phyloP scores from a whole-genome alignment of 2,113 vertebrate species.

The Fukomys damarensis region DNA sequence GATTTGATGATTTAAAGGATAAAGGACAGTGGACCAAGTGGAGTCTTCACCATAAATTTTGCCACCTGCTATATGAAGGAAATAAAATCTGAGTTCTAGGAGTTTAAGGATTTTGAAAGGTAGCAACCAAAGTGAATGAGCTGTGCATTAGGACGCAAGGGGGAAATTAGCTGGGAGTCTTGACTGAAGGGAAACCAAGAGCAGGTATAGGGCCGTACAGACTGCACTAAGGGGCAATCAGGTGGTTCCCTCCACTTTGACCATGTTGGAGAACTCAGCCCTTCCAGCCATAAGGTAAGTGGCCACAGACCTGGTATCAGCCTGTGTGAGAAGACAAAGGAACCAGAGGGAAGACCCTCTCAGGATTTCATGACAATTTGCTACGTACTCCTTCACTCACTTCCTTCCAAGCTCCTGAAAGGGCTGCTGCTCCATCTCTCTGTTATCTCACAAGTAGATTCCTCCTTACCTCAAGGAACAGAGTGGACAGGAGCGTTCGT shows the following conservation, averaged over 20 bases:
- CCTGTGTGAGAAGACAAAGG: background rate
- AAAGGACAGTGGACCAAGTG: background rate
- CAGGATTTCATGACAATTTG: background rate
- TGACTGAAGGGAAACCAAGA: background rate
- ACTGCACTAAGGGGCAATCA: background rate
- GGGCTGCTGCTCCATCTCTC: background rate
- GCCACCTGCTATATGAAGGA: background rate
- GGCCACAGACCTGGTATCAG: background rate
- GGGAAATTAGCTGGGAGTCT: fast-evolving
- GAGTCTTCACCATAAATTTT: background rate
- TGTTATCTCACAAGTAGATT: background rate
- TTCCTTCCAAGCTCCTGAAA: background rate
- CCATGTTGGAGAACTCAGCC: too few species aligned
- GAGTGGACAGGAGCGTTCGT: background rate
- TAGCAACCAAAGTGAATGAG: background rate
- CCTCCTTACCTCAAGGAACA: background rate
- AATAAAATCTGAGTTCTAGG: background rate
- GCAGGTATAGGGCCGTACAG: background rate
- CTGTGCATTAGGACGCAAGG: background rate
- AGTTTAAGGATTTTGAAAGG: background rate
- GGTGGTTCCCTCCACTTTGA: too few species aligned
- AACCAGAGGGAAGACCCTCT: background rate
- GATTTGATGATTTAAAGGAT: background rate
- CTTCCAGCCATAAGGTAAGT: background rate
- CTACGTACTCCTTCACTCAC: fast-evolving